Evolutionary conservation across 2,797 vertebrate genomes (phyloP).

Genomic region (Anguilla pacifica): DNA sequence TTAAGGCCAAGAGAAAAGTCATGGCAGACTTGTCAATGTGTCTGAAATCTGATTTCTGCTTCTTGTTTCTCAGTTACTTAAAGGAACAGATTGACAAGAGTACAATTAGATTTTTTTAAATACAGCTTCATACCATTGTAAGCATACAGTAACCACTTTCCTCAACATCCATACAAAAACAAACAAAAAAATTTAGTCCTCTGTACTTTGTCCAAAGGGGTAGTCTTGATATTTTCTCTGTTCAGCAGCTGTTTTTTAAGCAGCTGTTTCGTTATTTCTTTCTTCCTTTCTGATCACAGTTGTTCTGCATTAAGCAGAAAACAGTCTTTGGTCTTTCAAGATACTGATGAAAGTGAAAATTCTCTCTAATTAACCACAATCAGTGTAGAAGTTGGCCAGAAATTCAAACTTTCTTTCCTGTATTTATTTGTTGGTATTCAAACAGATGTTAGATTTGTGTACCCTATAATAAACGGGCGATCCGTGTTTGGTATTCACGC

Average conservation of each 20-base stretch:
- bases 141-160: not conserved
- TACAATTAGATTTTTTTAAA: not conserved
- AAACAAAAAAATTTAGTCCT: not conserved
- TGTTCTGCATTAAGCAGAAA: not conserved
- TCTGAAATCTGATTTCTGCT: not conserved
- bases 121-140: not conserved
- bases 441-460: not conserved
- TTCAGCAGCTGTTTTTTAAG: not conserved
- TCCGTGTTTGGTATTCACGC: not conserved
- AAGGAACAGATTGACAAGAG: not conserved
- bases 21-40: not conserved
- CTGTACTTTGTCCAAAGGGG: conserved; percentile 4
- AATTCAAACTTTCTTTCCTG: not conserved
- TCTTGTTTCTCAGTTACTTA: not conserved
- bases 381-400: not conserved
- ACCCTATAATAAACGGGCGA: not conserved
- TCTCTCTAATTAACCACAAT: not conserved
- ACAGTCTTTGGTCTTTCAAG: not conserved
- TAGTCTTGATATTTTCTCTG: not conserved
- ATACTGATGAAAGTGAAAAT: not conserved
- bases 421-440: not conserved
- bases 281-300: not conserved
- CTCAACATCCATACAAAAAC: conserved; percentile 7
- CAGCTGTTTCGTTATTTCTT: not conserved
- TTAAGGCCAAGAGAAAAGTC: not conserved